Conservation (phyloP, 2,113 vertebrate genomes). For the Platanista minor region DNA sequence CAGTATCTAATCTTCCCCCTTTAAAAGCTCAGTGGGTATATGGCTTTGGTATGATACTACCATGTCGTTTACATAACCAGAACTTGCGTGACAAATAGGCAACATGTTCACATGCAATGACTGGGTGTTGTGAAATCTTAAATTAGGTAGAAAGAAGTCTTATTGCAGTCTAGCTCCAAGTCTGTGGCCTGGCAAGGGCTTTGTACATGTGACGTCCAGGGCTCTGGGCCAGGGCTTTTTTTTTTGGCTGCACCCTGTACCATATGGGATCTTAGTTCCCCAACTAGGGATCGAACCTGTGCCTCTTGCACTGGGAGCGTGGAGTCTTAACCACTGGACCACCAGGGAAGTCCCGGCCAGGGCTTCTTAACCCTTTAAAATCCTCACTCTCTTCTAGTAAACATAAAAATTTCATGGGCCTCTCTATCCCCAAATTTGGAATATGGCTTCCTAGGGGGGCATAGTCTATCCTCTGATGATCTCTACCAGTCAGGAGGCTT, state of each 20-base stretch:
- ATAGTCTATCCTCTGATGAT: not conserved
- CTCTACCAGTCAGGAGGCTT: not conserved
- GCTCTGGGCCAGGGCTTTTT: not conserved
- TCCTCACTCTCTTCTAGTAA: not conserved
- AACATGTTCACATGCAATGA: not conserved
- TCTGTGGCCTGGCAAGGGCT: not conserved
- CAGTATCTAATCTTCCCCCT: not conserved
- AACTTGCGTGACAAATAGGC: not conserved
- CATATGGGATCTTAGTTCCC: too few species aligned
- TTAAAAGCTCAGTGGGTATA: not conserved
- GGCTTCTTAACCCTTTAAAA: not conserved
- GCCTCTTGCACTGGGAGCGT: too few species aligned
- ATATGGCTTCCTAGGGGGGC: not conserved
- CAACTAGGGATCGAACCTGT: too few species aligned
- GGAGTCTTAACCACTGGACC: too few species aligned
- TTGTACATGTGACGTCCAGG: not conserved
- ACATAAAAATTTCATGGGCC: not conserved
- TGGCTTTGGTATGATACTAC: not conserved
- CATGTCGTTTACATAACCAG: not conserved
- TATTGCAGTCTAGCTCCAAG: not conserved
- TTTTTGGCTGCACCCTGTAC: too few species aligned
- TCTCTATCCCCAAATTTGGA: not conserved
- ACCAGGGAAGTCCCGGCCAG: not conserved
- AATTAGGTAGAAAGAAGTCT: conserved; percentile 10
- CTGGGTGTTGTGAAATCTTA: not conserved